Evolutionary conservation across 92 coral and sea anemone species (phyloP).

Genomic region (Porites cylindrica): DNA sequence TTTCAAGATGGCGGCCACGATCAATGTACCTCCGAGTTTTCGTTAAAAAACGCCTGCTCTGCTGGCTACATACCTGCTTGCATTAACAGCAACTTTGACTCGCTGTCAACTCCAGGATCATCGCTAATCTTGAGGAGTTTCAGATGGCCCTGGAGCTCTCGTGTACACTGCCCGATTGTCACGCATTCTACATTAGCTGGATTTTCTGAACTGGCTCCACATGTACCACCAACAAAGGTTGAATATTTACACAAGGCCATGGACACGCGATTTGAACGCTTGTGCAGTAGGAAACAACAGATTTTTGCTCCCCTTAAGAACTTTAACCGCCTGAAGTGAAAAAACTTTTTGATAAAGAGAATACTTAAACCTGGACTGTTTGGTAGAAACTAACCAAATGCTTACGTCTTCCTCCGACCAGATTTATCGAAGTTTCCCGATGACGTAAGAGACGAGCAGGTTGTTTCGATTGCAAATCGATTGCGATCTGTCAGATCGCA

Average conservation of each 20-base stretch:
- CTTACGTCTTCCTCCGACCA: not conserved
- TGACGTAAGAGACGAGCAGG: constrained; percentile 9
- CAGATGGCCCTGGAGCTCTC: constrained; percentile 34
- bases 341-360: constrained; percentile 12
- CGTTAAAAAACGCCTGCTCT: no score
- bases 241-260: constrained; percentile 58
- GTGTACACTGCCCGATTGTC: constrained; percentile 36
- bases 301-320: constrained; percentile 7
- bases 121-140: constrained; percentile 21
- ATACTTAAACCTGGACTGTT: constrained; percentile 12
- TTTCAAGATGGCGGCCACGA: no score
- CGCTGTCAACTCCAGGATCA: constrained; percentile 33
- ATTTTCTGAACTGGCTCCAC: constrained; percentile 52
- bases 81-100: constrained; percentile 52
- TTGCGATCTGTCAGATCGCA: constrained; percentile 20
- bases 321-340: constrained; percentile 16
- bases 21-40: no score
- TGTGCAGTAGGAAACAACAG: constrained; percentile 11
- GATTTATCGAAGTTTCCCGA: constrained; percentile 5
- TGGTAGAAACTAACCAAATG: constrained; percentile 15
- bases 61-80: constrained; percentile 31
- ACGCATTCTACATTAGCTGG: constrained; percentile 34
- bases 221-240: constrained; percentile 52
- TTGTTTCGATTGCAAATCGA: constrained; percentile 1
- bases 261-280: constrained; percentile 24